A percentile compares a stretch with the other conserved stretches of the same genome.
These are phyloP conservation scores for Chrysodeixis includens DNA, from an alignment of 2,888 invertebrate genomes.

Conservation along the genomic window DNA sequence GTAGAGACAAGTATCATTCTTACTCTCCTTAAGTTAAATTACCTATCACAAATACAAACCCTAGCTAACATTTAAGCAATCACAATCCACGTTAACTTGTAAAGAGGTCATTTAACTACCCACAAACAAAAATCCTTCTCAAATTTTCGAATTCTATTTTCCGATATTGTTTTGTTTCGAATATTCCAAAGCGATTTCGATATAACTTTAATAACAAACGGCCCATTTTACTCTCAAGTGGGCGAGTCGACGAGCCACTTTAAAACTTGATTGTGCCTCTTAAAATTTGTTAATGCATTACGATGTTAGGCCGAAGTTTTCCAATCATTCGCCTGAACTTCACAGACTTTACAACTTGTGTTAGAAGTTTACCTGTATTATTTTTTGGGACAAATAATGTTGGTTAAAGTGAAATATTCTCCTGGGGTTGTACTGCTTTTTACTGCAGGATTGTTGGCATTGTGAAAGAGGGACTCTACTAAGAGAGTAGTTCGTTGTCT, in stretches of 20 bases:
- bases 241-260: slow-evolving; percentile 24
- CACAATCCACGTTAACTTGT: too few relatives aligned
- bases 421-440: too few relatives aligned
- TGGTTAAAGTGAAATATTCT: too few relatives aligned
- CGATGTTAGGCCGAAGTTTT: slow-evolving; percentile 48
- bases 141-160: not conserved
- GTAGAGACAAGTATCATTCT: too few relatives aligned
- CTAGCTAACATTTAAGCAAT: too few relatives aligned
- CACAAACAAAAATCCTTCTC: too few relatives aligned
- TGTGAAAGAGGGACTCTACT: too few relatives aligned
- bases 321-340: slow-evolving; percentile 46
- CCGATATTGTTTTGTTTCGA: not conserved
- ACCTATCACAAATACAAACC: too few relatives aligned
- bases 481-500: too few relatives aligned
- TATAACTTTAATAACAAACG: slow-evolving; percentile 9
- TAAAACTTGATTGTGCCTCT: slow-evolving; percentile 20
- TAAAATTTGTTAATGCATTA: slow-evolving; percentile 40
- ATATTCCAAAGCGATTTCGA: slow-evolving; percentile 9
- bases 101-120: too few relatives aligned
- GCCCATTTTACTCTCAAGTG: slow-evolving; percentile 21
- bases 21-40: too few relatives aligned
- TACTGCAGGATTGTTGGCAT: too few relatives aligned
- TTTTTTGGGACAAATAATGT: slow-evolving; percentile 2
- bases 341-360: slow-evolving; percentile 25
- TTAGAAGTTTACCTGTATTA: slow-evolving; percentile 21